Percentiles rank a stretch among this genome's conserved stretches.
Conservation (phyloP, 2,113 vertebrate species). For the Trochalopteron elliotii region DNA sequence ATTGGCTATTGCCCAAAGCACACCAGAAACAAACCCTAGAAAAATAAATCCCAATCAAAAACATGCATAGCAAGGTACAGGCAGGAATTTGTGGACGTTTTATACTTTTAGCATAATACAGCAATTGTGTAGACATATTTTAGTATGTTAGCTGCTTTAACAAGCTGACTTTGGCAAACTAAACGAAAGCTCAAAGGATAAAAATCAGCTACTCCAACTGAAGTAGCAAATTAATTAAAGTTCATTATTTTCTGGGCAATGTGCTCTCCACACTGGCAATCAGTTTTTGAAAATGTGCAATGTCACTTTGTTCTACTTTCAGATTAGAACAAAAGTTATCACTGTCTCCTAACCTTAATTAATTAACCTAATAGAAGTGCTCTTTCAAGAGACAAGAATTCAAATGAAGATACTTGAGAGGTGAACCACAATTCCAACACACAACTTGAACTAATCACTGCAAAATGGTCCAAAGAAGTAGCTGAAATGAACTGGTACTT, state of each 20-base stretch:
- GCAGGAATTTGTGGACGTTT: neutral
- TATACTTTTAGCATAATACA: neutral
- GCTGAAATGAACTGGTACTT: neutral
- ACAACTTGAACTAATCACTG: neutral
- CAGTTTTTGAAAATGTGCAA: neutral
- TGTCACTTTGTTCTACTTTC: neutral
- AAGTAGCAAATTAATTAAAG: neutral
- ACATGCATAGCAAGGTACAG: neutral
- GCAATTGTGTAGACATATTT: neutral
- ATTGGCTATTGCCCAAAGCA: slow-evolving; percentile 83
- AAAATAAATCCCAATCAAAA: slow-evolving; percentile 19
- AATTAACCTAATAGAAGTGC: neutral
- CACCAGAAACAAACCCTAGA: slow-evolving; percentile 84
- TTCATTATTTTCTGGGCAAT: neutral
- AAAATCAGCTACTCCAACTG: neutral
- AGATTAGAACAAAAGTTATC: neutral
- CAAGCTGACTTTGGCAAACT: neutral
- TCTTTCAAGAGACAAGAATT: neutral
- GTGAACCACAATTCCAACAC: neutral
- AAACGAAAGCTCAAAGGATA: neutral
- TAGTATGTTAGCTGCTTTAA: neutral
- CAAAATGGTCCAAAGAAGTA: neutral
- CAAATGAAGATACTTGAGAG: neutral
- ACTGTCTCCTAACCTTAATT: neutral
- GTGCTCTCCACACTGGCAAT: neutral